These are phyloP conservation scores for Drosophila bocki DNA, from an alignment of 1,140 invertebrate genomes.

Conservation along the genomic window DNA sequence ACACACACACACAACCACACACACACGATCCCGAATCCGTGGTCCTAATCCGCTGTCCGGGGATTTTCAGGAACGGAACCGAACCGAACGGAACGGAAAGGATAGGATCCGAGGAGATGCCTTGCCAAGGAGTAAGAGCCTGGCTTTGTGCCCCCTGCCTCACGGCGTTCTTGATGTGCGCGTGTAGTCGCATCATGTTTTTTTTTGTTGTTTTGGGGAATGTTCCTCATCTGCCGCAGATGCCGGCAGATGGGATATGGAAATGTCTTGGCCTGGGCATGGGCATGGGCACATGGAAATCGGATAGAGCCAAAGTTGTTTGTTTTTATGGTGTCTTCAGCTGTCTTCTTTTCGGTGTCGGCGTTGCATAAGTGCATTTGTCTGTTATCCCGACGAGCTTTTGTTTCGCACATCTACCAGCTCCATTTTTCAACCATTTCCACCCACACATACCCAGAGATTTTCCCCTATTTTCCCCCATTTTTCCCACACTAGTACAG, in stretches of 20 bases:
- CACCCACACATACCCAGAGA: no score
- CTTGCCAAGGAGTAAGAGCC: slow-evolving; percentile 22
- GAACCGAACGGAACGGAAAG: background rate
- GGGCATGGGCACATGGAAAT: slow-evolving; percentile 32
- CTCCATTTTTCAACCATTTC: background rate
- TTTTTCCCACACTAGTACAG: slow-evolving; percentile 8
- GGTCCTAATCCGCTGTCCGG: slow-evolving; percentile 12
- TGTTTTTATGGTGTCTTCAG: slow-evolving; percentile 56
- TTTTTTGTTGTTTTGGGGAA: background rate
- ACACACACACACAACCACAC: no score
- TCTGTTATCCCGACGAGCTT: slow-evolving; percentile 65
- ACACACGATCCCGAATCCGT: background rate
- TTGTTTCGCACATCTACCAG: slow-evolving; percentile 42
- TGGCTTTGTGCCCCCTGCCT: slow-evolving; percentile 4
- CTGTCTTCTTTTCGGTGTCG: slow-evolving; percentile 23
- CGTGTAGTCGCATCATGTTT: slow-evolving; percentile 36
- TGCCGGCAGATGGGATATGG: slow-evolving; percentile 20
- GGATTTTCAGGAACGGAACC: background rate
- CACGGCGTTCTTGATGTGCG: slow-evolving; percentile 21
- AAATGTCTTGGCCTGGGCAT: slow-evolving; percentile 4
- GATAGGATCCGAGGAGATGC: background rate
- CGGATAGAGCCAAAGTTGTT: slow-evolving; percentile 49
- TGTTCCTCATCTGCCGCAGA: background rate
- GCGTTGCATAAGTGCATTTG: slow-evolving; percentile 80
- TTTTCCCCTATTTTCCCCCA: background rate